These are phyloP conservation scores for Ranitomeya variabilis DNA, from an alignment of 2,113 vertebrate species.

Conservation along the genomic window DNA sequence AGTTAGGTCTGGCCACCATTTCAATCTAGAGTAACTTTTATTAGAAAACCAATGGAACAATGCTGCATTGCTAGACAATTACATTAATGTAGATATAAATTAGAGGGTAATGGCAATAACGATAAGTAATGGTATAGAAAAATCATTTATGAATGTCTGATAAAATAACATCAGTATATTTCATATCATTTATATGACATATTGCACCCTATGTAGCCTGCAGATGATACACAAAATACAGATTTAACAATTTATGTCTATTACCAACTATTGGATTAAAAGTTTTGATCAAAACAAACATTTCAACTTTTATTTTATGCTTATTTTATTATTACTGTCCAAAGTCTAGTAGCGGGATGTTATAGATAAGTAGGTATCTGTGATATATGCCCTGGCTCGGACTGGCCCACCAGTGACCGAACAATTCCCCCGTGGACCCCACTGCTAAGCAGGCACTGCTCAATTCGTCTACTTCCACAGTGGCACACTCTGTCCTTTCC, in stretches of 20 bases:
- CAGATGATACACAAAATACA: background rate
- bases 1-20: slow-evolving; percentile 51
- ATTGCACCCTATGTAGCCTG: background rate
- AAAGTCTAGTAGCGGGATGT: too few species aligned
- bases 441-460: too few species aligned
- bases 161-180: background rate
- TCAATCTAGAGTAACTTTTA: slow-evolving; percentile 37
- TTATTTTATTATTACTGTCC: too few species aligned
- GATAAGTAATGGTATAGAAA: slow-evolving; percentile 31
- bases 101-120: slow-evolving; percentile 39
- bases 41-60: slow-evolving; percentile 48
- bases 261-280: background rate
- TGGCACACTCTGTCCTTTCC: too few species aligned
- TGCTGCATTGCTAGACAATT: slow-evolving; percentile 24
- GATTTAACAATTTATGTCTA: background rate
- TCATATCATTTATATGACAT: background rate
- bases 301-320: background rate
- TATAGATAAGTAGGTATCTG: too few species aligned
- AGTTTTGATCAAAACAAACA: background rate
- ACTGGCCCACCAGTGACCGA: too few species aligned
- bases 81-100: slow-evolving; percentile 36
- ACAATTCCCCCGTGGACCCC: too few species aligned
- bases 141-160: slow-evolving; percentile 23
- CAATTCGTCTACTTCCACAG: too few species aligned
- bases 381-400: too few species aligned